phyloP scores from a whole-genome alignment of 2,113 vertebrate genomes.

The Merops nubicus region DNA sequence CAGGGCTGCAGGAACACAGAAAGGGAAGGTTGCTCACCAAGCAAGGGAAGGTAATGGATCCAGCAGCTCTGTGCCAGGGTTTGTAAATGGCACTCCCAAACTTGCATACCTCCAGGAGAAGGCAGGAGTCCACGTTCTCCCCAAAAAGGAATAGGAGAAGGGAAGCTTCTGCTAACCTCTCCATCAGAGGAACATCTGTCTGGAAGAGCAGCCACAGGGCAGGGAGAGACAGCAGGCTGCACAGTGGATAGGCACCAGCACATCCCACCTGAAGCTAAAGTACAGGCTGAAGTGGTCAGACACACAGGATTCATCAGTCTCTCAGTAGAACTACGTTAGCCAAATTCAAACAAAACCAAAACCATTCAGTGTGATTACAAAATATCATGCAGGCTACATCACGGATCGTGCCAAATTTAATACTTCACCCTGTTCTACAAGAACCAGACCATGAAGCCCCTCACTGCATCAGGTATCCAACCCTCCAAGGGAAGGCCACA shows the following conservation, averaged over 20 bases:
- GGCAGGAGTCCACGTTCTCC: background rate
- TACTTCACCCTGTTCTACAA: background rate
- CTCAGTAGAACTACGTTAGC: background rate
- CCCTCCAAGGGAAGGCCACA: background rate
- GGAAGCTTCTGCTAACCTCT: background rate
- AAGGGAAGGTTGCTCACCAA: background rate
- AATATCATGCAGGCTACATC: background rate
- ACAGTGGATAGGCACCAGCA: background rate
- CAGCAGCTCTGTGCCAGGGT: background rate
- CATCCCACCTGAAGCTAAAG: background rate
- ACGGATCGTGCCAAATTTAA: accelerated
- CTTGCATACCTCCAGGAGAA: background rate
- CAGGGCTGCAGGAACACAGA: background rate
- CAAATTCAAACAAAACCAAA: background rate
- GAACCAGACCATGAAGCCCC: background rate
- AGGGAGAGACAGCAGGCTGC: background rate
- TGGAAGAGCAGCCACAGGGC: background rate
- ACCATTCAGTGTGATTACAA: background rate
- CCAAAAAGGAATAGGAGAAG: background rate
- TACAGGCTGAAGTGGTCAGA: background rate
- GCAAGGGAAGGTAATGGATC: accelerated
- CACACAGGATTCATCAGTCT: accelerated
- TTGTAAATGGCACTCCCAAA: background rate
- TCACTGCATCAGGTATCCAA: background rate
- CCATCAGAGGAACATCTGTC: background rate